phyloP scores from a whole-genome alignment of 2,113 vertebrate genomes.

The Ginglymostoma cirratum region DNA sequence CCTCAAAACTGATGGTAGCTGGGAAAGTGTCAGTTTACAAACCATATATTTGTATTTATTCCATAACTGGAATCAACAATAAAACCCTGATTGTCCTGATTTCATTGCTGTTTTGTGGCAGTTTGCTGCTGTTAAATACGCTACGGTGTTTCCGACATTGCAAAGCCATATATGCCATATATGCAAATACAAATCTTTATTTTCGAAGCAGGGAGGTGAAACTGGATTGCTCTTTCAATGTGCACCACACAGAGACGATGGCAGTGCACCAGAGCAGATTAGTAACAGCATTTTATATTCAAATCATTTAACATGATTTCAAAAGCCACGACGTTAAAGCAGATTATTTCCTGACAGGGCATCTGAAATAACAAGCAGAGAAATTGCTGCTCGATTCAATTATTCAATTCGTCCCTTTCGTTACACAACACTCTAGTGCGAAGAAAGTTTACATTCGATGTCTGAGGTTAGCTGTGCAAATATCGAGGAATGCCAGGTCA shows the following conservation, averaged over 20 bases:
- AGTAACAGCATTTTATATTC: not conserved
- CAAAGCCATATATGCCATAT: not conserved
- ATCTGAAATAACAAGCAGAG: not conserved
- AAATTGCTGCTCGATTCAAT: not conserved
- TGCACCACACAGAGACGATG: not conserved
- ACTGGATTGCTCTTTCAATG: not conserved
- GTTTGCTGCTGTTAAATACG: not conserved
- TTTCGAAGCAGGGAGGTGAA: not conserved
- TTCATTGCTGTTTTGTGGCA: not conserved
- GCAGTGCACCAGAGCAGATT: not conserved
- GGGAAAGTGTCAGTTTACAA: too few species aligned
- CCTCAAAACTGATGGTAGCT: too few species aligned
- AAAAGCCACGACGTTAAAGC: not conserved
- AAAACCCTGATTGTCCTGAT: not conserved
- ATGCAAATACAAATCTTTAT: not conserved
- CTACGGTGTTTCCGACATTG: not conserved
- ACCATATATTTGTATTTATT: not conserved
- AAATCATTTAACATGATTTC: constrained; percentile 14
- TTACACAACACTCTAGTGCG: not conserved
- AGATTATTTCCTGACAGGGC: not conserved
- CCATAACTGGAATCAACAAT: too few species aligned
- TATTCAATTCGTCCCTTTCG: not conserved
- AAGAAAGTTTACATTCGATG: not conserved
- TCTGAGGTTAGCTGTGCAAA: not conserved
- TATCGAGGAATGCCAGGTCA: not conserved